Base-by-base conservation (phyloP, 2,888 invertebrate species). In the Nomada fucata region DNA sequence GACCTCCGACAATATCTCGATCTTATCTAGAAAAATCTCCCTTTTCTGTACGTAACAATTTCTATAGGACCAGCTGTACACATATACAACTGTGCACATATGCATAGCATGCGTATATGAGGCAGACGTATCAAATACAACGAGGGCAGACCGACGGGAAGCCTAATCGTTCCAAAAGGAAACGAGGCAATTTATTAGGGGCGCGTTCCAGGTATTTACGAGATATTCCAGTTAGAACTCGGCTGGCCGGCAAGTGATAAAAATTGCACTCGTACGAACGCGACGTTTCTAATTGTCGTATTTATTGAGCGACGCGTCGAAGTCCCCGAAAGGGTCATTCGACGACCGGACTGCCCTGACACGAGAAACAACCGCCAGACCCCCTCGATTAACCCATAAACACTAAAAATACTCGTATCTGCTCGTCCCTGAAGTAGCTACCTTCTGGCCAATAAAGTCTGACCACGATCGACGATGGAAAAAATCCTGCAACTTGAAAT, bases 221-320 rank as follows among this genome's bases (percentile, higher is more conserved):
- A 42, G 65, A 79, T 55, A 71, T 71, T 79, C 65, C 29, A 13
- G 65, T 26, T 64, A 60, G 23, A 15, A 7, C 52, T 23, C 42
- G 52, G 23, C 44, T 36, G 26, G 10, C 7, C 7, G 53, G 52
- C 36, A n/a, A 57, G 42, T n/a, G 63, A 69, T 73, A 55, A 80
- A 50, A 79, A 68, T 79, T 52, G 20, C 69, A 26, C 65, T 52
- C 63, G 64, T 52, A 69, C 20, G 79, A 70, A 52, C 67, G 50
- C 81, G 80, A 63, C 80, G 65, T 72, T 59, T 63, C 63, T 68
- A 72, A 80, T 80, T 80, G 72, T 53, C 80, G 71, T 67, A 76
- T 77, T 79, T 71, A 79, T 79, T 57, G 79, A 50, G 20, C 63
- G 70, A 11, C 36, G 23, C 47, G 80, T 50, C 64, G 53, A 44